These are phyloP conservation scores for Hesperophylax magnus DNA, from an alignment of 1,140 invertebrate genomes.

Conservation along the genomic window DNA sequence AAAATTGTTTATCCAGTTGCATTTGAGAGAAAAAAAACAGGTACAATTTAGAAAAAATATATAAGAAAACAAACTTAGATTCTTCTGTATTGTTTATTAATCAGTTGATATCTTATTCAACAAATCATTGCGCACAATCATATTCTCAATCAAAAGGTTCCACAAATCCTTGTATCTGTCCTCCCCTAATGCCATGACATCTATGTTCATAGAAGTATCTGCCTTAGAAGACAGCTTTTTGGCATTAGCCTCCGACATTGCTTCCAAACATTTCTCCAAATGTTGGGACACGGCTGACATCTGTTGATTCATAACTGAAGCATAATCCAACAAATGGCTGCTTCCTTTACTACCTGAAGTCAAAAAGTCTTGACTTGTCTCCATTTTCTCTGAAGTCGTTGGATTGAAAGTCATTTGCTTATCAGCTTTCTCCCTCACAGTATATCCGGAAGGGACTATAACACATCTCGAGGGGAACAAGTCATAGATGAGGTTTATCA, in stretches of 20 bases:
- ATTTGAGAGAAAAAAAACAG: no score
- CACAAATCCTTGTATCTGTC: slow-evolving; percentile 42
- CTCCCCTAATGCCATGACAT: slow-evolving; percentile 42
- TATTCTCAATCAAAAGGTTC: slow-evolving; percentile 29
- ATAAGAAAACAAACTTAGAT: background rate
- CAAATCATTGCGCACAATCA: slow-evolving; percentile 20
- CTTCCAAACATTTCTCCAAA: slow-evolving; percentile 47
- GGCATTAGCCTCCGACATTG: slow-evolving; percentile 46
- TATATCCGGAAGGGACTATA: slow-evolving; percentile 41
- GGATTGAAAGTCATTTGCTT: background rate
- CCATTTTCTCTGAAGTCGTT: slow-evolving; percentile 17
- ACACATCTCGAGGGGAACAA: slow-evolving; percentile 37
- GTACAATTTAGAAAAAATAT: no score
- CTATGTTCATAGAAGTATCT: slow-evolving; percentile 44
- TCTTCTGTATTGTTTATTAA: background rate
- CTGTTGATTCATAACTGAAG: slow-evolving; percentile 38
- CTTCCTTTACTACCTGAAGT: background rate
- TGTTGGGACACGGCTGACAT: slow-evolving; percentile 45
- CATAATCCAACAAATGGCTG: slow-evolving; percentile 18
- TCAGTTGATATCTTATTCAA: background rate
- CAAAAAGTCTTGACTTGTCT: slow-evolving; percentile 19
- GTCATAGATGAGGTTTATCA: slow-evolving; percentile 49
- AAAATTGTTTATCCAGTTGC: no score
- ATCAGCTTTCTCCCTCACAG: slow-evolving; percentile 19
- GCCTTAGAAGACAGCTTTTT: slow-evolving; percentile 19